Evolutionary conservation across 92 coral and sea anemone genomes (phyloP).

Genomic region (Phenganax stokvisi): DNA sequence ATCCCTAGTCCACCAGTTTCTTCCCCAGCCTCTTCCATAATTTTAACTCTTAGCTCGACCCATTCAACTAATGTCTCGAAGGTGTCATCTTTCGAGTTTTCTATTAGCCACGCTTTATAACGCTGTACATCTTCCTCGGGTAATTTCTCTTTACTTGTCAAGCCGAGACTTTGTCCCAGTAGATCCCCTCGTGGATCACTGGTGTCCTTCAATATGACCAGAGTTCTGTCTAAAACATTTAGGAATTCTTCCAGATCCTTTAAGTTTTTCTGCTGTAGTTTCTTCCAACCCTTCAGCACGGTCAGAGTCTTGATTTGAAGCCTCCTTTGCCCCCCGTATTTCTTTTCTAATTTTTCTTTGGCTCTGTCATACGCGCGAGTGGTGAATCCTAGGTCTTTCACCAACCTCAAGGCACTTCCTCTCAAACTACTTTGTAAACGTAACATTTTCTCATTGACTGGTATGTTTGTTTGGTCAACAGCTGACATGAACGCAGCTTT

Average conservation of each 20-base stretch:
- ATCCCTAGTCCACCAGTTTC: conserved; percentile 10
- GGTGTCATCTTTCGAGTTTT: conserved; percentile 40
- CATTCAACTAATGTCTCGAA: conserved; percentile 30
- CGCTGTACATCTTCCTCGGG: neutral
- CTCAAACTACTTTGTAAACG: neutral
- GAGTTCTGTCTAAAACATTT: neutral
- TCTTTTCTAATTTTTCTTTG: conserved; percentile 15
- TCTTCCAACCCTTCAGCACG: neutral
- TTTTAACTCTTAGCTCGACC: neutral
- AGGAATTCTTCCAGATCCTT: neutral
- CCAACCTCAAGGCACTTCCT: neutral
- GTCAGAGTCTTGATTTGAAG: neutral
- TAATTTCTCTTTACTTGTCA: conserved; percentile 37
- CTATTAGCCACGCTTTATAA: conserved; percentile 29
- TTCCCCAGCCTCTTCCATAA: conserved; percentile 22
- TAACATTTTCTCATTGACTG: neutral
- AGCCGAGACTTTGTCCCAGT: conserved; percentile 11
- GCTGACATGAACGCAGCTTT: conserved; percentile 11
- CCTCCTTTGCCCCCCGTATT: conserved; percentile 9
- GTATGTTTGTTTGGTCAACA: neutral
- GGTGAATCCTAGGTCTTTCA: conserved; percentile 11
- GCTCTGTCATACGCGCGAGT: conserved; percentile 1
- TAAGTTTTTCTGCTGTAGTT: neutral
- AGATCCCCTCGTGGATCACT: conserved; percentile 8
- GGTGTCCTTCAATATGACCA: neutral